Percentiles rank a stretch among this genome's conserved stretches.
Conservation (phyloP, 1,140 invertebrate species). For the Trichonephila clavipes region DNA sequence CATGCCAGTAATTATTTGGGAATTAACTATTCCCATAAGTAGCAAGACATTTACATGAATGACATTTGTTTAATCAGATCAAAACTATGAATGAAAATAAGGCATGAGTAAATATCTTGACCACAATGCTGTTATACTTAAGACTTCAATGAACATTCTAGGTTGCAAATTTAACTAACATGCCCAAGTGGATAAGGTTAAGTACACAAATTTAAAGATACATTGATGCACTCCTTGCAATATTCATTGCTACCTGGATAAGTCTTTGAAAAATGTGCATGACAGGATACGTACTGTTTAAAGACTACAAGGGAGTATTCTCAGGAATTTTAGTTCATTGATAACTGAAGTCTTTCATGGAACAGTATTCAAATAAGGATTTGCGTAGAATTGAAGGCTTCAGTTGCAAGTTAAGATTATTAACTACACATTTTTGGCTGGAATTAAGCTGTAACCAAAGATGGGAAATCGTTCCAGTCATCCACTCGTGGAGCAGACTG, state of each 20-base stretch:
- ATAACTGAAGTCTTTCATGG: neutral
- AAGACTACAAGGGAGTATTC: conserved; percentile 66
- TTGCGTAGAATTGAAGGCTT: conserved; percentile 28
- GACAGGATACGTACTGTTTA: conserved; percentile 43
- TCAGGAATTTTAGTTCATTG: conserved; percentile 36
- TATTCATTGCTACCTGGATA: conserved; percentile 23
- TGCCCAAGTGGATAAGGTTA: conserved; percentile 37
- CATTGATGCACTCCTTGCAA: neutral
- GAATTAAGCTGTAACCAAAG: conserved; percentile 84
- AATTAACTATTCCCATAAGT: neutral
- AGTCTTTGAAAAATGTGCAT: conserved; percentile 47
- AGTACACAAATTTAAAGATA: conserved; percentile 1
- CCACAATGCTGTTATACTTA: neutral
- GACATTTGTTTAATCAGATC: neutral
- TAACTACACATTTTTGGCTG: conserved; percentile 73
- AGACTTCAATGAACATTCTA: neutral
- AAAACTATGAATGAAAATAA: conserved; percentile 8
- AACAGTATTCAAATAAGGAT: conserved; percentile 68
- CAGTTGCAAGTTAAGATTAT: conserved; percentile 52
- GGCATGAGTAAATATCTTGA: conserved; percentile 21
- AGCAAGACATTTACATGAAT: neutral
- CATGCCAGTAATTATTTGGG: neutral
- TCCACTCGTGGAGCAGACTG: conserved; percentile 94
- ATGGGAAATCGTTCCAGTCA: conserved; percentile 97
- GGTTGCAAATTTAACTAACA: conserved; percentile 14